Evolutionary conservation across 2,797 vertebrate genomes (phyloP), one percentile per base, ranked within the genome.

Genomic region (Picus viridis): DNA sequence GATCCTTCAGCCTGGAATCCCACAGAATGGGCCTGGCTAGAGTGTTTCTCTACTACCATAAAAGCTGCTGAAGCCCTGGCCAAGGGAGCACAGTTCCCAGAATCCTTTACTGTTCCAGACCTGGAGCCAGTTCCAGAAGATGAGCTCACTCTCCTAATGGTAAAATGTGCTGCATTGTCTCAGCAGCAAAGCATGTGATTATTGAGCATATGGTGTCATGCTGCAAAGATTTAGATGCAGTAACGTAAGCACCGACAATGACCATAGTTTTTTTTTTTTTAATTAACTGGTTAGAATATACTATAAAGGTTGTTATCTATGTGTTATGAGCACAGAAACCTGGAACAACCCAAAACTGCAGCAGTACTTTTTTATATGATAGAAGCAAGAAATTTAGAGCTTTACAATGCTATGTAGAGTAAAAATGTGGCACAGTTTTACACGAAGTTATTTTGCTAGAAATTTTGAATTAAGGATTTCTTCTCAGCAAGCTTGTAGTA

Each of bases 31-130:
- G 98, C 99, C 29, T 99, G 99, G 99, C 95, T 99, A 1, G 99
- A 99, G 94, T 98, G 99, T 93, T 99, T 99, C 96, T 99, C 99
- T 9, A 99, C 98, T 8, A 99, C 99, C 1, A 98, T 99, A 43
- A 99, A 99, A 97, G 98, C 99, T 27, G 99, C 99, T 0, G 99
- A 99, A 96, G 99, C 99, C 3, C 97, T 99, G 26, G 98, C 99
- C 54, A 98, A 98, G 2, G 98, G 99, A 69, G 97, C 98, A 30
- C 97, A 98, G 62, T 99, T 99, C 97, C 99, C 99, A 7, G 98
- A 99, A 58, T 99, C 98, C 63, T 99, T 99, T 83, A 97, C 97
- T 1, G 99, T 99, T 39, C 99, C 99, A 0, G 99, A 99, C 96
- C 97, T 99, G 96, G 99, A 99, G 92, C 99, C 98, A 1, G 99